Evolutionary conservation across 2,113 vertebrate species (phyloP).

Genomic region (Tragelaphus imberbis): DNA sequence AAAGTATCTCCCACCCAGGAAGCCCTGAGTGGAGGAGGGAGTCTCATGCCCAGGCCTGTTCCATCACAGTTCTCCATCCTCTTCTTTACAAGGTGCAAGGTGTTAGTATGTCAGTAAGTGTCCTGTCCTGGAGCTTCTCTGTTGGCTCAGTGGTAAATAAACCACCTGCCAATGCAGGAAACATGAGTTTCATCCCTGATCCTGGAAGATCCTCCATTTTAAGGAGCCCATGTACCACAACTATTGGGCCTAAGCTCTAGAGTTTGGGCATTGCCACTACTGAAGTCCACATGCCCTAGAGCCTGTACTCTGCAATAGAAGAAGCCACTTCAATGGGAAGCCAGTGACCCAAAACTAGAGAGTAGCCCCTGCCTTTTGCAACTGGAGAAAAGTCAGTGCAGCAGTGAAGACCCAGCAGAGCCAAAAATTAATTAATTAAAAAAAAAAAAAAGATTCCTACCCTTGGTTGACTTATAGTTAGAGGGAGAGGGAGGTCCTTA

Average conservation of each 20-base stretch:
- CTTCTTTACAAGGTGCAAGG: background rate
- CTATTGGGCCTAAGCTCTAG: background rate
- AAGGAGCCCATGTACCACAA: background rate
- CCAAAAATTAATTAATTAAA: background rate
- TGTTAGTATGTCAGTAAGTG: background rate
- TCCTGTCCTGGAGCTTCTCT: background rate
- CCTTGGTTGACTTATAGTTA: background rate
- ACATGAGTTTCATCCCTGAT: background rate
- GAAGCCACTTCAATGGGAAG: background rate
- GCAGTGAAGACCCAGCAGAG: background rate
- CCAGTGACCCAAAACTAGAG: background rate
- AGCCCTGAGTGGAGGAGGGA: too few species aligned
- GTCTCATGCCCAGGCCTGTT: background rate
- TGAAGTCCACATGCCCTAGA: background rate
- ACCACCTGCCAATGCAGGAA: background rate
- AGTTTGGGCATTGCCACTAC: background rate
- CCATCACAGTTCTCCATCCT: accelerated
- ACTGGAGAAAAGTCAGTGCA: background rate
- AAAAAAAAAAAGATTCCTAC: background rate
- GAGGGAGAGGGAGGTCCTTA: background rate
- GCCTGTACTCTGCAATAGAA: background rate
- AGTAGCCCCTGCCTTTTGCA: background rate
- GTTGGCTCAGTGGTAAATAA: background rate
- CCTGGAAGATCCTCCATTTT: background rate
- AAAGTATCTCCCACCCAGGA: too few species aligned